Evolutionary conservation across 2,888 invertebrate genomes (phyloP).

Genomic region (Leptopterna dolabrata): DNA sequence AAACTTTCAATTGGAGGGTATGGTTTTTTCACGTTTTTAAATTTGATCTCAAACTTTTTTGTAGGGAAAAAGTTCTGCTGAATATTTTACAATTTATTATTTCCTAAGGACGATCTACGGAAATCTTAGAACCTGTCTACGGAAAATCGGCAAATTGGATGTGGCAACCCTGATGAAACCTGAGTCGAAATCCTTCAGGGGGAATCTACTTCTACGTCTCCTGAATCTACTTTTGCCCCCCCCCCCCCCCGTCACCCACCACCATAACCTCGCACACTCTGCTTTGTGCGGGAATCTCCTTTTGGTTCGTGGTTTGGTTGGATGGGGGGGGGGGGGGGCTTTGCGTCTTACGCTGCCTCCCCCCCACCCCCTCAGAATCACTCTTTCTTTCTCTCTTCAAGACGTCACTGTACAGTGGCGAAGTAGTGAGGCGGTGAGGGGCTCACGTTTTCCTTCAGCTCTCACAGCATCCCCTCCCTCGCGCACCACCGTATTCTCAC

Average conservation of each 20-base stretch:
- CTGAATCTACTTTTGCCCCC: neutral
- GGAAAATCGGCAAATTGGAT: too few species aligned
- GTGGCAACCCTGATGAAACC: constrained; percentile 37
- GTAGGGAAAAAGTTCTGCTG: too few species aligned
- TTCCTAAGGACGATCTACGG: too few species aligned
- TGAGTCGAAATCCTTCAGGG: constrained; percentile 19
- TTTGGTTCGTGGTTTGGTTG: too few species aligned
- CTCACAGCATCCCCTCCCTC: neutral
- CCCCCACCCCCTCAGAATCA: neutral
- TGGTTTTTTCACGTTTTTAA: too few species aligned
- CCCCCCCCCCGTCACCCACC: neutral
- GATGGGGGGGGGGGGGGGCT: neutral
- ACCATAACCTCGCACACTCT: neutral
- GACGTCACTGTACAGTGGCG: neutral
- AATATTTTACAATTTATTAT: too few species aligned
- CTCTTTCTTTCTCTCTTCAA: neutral
- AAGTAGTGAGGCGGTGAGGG: constrained; percentile 30
- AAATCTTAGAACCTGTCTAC: too few species aligned
- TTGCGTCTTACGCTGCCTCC: neutral
- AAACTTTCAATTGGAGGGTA: too few species aligned
- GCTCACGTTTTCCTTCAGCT: constrained; percentile 24
- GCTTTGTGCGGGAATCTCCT: neutral
- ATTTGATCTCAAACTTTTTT: too few species aligned
- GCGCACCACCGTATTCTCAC: constrained; percentile 11
- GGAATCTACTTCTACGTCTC: neutral